A percentile compares a stretch with the other conserved stretches of the same genome.
Evolutionary conservation across 2,888 invertebrate species (phyloP).

Genomic region (Tiphia femorata): DNA sequence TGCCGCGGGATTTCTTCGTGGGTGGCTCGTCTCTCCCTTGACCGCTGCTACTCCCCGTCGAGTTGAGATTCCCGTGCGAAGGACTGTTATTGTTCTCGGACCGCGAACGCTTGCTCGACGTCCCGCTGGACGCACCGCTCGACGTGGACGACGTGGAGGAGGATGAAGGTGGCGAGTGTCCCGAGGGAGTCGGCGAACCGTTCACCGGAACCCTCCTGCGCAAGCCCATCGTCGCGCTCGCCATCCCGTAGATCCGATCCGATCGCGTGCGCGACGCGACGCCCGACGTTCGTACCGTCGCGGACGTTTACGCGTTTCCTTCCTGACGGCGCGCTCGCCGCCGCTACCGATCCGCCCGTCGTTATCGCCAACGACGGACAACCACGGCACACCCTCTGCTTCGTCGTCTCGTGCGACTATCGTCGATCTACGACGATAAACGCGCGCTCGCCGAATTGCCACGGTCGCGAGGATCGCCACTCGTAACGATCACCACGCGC

Average conservation of each 20-base stretch:
- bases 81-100: constrained; percentile 67
- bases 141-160: constrained; percentile 22
- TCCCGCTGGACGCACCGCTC: constrained; percentile 38
- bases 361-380: neutral
- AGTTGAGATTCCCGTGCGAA: constrained; percentile 66
- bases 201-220: constrained; percentile 65
- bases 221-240: constrained; percentile 66
- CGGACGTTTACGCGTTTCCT: neutral
- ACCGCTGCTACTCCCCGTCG: too few species aligned
- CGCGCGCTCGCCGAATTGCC: too few species aligned
- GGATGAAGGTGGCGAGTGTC: constrained; percentile 48
- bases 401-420: too few species aligned
- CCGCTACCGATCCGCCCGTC: neutral
- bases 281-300: neutral
- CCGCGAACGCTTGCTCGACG: constrained; percentile 61
- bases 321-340: neutral
- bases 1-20: constrained; percentile 61
- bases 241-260: constrained; percentile 50
- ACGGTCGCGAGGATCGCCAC: too few species aligned
- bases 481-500: too few species aligned
- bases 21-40: constrained; percentile 61
- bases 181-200: constrained; percentile 53
- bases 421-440: too few species aligned
- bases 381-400: neutral
- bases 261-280: constrained; percentile 10